Percentiles rank a stretch among this genome's conserved stretches.
These are phyloP conservation scores for Drosophila parvula DNA, from an alignment of 1,140 invertebrate genomes.

Conservation along the genomic window DNA sequence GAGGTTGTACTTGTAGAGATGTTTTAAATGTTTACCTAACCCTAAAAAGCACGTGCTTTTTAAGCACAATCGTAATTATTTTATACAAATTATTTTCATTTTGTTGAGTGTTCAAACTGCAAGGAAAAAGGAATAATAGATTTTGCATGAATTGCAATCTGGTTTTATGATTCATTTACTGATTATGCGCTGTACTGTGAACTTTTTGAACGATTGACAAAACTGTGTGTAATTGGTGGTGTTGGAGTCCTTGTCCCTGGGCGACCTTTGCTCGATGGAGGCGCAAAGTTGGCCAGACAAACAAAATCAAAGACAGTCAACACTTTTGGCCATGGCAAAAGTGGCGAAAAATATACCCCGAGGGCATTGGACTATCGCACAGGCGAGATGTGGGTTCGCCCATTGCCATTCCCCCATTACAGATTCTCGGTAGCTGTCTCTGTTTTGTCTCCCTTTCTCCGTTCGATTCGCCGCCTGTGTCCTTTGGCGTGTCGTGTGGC, in stretches of 20 bases:
- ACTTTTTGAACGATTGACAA: conserved; percentile 44
- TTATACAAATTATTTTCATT: too few species aligned
- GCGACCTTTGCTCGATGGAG: neutral
- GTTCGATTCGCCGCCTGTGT: conserved; percentile 13
- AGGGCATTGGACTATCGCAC: conserved; percentile 66
- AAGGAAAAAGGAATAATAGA: neutral
- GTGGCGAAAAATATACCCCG: conserved; percentile 74
- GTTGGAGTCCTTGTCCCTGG: conserved; percentile 22
- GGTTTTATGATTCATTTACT: conserved; percentile 37
- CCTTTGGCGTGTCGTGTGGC: conserved; percentile 60
- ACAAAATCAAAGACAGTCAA: conserved; percentile 80
- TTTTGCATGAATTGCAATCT: conserved; percentile 10
- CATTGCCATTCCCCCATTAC: neutral
- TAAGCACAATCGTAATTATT: too few species aligned
- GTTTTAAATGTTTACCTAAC: too few species aligned
- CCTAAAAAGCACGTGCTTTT: too few species aligned
- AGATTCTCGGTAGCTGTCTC: neutral
- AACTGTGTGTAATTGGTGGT: conserved; percentile 42
- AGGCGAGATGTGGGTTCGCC: conserved; percentile 26
- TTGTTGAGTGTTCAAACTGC: neutral
- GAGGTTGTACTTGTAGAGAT: too few species aligned
- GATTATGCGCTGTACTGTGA: conserved; percentile 22
- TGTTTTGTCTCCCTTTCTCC: conserved; percentile 8
- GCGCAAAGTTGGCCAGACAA: conserved; percentile 53
- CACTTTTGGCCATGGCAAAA: conserved; percentile 68